Conservation (phyloP, 92 coral and sea anemone genomes). For the Blastomussa wellsi region DNA sequence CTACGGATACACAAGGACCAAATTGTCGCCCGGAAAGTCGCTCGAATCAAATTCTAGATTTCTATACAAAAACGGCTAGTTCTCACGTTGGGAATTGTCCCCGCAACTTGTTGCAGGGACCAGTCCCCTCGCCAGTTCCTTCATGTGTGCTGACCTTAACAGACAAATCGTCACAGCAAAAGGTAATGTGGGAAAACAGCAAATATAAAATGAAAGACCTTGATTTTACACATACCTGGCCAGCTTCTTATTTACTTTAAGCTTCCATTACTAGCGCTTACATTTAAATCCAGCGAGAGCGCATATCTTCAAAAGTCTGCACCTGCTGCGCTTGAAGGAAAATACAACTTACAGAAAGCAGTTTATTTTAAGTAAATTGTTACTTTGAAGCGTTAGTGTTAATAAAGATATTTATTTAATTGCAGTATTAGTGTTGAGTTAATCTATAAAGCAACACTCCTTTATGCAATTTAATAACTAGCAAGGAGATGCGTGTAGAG, state of each 20-base stretch:
- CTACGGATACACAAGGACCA: no score
- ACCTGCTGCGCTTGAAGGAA: background rate
- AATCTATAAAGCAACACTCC: background rate
- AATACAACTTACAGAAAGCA: background rate
- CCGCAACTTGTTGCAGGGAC: no score
- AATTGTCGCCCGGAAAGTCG: no score
- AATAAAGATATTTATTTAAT: background rate
- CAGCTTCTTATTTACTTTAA: background rate
- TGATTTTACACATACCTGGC: background rate
- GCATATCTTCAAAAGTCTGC: background rate
- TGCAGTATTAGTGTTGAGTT: background rate
- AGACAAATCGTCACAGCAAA: background rate
- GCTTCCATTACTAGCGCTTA: background rate
- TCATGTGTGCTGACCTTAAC: no score
- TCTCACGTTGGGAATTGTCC: no score
- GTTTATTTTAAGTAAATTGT: background rate
- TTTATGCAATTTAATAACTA: background rate
- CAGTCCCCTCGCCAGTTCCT: no score
- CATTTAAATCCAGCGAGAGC: background rate
- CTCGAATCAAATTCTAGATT: no score
- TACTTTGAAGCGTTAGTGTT: background rate
- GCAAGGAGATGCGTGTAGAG: background rate
- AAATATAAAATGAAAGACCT: background rate
- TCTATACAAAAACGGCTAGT: no score
- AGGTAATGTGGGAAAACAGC: background rate